Conservation (phyloP, 2,113 vertebrate genomes). For the Laticauda colubrina region DNA sequence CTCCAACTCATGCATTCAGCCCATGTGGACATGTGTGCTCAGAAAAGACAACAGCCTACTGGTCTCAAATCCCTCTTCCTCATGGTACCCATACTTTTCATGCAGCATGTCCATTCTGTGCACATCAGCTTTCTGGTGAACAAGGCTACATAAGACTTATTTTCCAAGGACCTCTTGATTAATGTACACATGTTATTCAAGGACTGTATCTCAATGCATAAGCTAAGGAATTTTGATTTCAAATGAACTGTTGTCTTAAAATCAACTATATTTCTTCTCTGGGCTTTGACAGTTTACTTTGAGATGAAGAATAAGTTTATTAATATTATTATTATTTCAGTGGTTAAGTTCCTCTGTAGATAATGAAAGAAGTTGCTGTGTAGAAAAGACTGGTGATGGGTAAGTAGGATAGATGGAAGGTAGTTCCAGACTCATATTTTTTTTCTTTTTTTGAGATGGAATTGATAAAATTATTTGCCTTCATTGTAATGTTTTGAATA, state of each 20-base stretch:
- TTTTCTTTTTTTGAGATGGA: conserved; percentile 55
- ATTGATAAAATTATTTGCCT: conserved; percentile 71
- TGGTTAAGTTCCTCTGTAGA: conserved; percentile 55
- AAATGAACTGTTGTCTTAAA: conserved; percentile 55
- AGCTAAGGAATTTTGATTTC: conserved; percentile 72
- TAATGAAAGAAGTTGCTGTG: conserved; percentile 57
- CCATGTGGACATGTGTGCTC: conserved; percentile 97
- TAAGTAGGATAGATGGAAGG: not conserved
- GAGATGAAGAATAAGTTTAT: conserved; percentile 68
- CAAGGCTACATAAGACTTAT: conserved; percentile 96
- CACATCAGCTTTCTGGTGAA: conserved; percentile 92
- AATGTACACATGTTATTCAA: conserved; percentile 51
- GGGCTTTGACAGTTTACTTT: conserved; percentile 76
- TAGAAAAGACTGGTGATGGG: conserved; percentile 48
- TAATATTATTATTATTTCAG: conserved; percentile 55
- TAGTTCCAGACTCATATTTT: conserved; percentile 46
- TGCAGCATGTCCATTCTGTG: conserved; percentile 95
- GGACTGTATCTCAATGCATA: conserved; percentile 55
- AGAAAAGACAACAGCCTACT: conserved; percentile 94
- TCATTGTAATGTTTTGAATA: conserved; percentile 70
- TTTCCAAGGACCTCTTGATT: conserved; percentile 98
- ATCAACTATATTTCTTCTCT: conserved; percentile 53
- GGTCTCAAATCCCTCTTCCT: conserved; percentile 97
- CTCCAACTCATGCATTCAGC: conserved; percentile 94
- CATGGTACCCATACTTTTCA: conserved; percentile 99